These are phyloP conservation scores for Muraenolepis orangiensis DNA, from an alignment of 2,797 vertebrate genomes.

Conservation along the genomic window DNA sequence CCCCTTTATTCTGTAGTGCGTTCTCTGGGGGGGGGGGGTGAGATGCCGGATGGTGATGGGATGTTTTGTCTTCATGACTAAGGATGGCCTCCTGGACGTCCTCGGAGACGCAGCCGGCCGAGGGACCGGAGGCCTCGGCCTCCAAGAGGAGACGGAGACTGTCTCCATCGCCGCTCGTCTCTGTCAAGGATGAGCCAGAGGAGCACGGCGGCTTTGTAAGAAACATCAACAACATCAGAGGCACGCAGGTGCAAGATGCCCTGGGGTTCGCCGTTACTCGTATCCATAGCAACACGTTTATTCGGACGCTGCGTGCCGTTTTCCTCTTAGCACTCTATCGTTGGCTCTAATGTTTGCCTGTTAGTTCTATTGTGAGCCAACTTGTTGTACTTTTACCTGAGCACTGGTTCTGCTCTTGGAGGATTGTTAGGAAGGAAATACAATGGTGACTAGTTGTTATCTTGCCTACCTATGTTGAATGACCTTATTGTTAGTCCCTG, in stretches of 20 bases:
- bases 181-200: conserved; percentile 67
- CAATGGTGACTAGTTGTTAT: too few species aligned
- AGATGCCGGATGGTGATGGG: background rate
- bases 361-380: too few species aligned
- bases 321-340: too few species aligned
- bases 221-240: background rate
- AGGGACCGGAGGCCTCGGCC: conserved; percentile 30
- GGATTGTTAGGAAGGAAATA: too few species aligned
- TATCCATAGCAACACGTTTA: background rate
- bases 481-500: too few species aligned
- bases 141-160: conserved; percentile 51
- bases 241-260: too few species aligned
- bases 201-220: conserved; percentile 56
- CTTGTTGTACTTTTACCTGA: too few species aligned
- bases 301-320: background rate
- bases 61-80: conserved; percentile 16
- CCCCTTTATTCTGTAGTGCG: background rate
- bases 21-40: conserved; percentile 4
- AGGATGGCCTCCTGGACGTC: conserved; percentile 55
- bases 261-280: too few species aligned
- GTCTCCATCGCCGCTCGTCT: conserved; percentile 57
- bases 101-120: conserved; percentile 35
- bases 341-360: too few species aligned
- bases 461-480: too few species aligned
- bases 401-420: too few species aligned